Evolutionary conservation across 2,113 vertebrate species (phyloP).

Genomic region (Cyprinodon tularosa): DNA sequence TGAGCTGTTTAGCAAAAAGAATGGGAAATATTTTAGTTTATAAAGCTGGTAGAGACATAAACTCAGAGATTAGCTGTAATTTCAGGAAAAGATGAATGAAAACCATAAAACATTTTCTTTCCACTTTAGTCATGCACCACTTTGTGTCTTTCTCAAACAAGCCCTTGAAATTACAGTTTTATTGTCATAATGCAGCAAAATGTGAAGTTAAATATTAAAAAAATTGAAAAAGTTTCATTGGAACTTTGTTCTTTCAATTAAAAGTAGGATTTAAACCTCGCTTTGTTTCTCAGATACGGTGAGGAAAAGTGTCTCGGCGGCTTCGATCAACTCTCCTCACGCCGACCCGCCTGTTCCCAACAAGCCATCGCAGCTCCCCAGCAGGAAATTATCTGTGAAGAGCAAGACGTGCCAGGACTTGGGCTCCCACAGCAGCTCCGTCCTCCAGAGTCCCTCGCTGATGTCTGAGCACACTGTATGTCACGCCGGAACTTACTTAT

Average conservation of each 20-base stretch:
- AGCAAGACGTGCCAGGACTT: conserved; percentile 83
- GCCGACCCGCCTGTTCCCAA: conserved; percentile 68
- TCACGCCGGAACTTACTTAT: conserved; percentile 33
- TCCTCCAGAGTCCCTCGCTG: conserved; percentile 37
- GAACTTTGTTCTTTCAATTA: no score
- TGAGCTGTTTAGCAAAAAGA: background rate
- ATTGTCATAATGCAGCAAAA: background rate
- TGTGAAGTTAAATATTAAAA: no score
- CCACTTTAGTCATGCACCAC: background rate
- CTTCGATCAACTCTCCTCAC: conserved; percentile 75
- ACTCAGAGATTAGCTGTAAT: background rate
- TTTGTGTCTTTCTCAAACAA: background rate
- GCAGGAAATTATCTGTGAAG: conserved; percentile 78
- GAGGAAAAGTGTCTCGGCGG: conserved; percentile 86
- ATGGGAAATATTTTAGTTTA: background rate
- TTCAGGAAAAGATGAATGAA: background rate
- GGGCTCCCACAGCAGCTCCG: conserved; percentile 58
- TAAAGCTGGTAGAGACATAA: background rate
- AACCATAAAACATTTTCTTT: background rate
- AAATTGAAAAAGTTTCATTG: no score
- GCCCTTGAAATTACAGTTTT: background rate
- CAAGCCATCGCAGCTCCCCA: conserved; percentile 36
- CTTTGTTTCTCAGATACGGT: conserved; percentile 67
- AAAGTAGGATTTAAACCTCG: background rate
- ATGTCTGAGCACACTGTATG: conserved; percentile 58